Conservation (phyloP, 2,888 invertebrate species). For the Gnatocerus cornutus region DNA sequence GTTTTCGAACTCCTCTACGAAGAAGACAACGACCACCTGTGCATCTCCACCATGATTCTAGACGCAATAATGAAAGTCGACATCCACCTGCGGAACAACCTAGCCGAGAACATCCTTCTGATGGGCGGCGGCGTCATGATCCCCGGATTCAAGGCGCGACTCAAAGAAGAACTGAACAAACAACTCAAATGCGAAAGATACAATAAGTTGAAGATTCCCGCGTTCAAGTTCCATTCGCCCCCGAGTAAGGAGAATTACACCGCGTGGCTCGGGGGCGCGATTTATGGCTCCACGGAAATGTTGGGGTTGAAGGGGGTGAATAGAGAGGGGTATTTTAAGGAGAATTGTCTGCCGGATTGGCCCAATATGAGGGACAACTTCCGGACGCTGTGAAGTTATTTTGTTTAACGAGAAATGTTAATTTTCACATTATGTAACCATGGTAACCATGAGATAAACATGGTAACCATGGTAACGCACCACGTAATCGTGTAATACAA, state of each 20-base stretch:
- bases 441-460: no score
- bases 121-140: constrained; percentile 91
- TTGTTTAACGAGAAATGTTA: no score
- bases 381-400: constrained; percentile 63
- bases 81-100: constrained; percentile 83
- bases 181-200: constrained; percentile 79
- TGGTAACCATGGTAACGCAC: no score
- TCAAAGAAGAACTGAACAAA: constrained; percentile 83
- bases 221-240: constrained; percentile 86
- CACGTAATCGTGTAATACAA: no score
- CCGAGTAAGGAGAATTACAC: constrained; percentile 88
- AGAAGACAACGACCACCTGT: constrained; percentile 86
- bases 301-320: constrained; percentile 81
- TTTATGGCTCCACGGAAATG: constrained; percentile 85
- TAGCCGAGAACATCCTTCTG: constrained; percentile 89
- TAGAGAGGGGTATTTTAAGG: constrained; percentile 83
- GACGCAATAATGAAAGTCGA: constrained; percentile 89
- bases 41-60: constrained; percentile 88
- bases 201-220: constrained; percentile 75
- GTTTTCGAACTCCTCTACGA: constrained; percentile 90
- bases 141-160: constrained; percentile 86
- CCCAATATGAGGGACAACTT: constrained; percentile 78
- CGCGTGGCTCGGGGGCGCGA: constrained; percentile 90
- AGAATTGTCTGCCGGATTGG: constrained; percentile 88
- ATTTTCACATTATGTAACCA: no score